Evolutionary conservation across 2,113 vertebrate species (phyloP).

Genomic region (Oncorhynchus nerka): DNA sequence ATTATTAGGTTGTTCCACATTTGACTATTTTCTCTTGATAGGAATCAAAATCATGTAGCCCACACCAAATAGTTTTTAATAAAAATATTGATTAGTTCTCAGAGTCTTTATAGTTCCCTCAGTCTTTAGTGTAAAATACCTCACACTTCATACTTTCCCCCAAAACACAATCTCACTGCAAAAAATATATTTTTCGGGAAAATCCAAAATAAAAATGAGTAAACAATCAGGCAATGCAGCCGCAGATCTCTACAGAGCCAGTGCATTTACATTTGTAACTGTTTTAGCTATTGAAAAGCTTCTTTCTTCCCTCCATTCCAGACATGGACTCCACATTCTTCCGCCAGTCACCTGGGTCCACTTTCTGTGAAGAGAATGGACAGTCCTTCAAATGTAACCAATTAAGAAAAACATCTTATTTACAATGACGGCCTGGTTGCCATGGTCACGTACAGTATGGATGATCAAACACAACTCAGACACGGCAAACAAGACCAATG

Average conservation of each 20-base stretch:
- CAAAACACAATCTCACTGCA: neutral
- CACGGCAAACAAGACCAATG: no score
- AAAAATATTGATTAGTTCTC: neutral
- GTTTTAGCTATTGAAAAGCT: constrained; percentile 50
- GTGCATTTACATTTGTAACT: no score
- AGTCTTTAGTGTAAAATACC: neutral
- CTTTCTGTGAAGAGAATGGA: constrained; percentile 34
- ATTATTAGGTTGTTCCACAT: constrained; percentile 21
- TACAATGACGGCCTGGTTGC: no score
- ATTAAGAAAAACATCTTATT: no score
- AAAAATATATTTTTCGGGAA: neutral
- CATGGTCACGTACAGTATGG: no score
- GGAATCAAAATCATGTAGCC: neutral
- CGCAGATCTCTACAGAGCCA: no score
- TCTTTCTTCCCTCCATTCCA: constrained; percentile 71
- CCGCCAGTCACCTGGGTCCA: constrained; percentile 69
- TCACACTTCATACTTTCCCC: neutral
- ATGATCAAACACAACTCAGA: no score
- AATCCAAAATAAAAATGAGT: no score
- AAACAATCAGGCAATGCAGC: no score
- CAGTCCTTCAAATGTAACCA: neutral
- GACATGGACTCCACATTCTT: constrained; percentile 69
- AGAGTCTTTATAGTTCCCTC: neutral
- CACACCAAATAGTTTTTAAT: neutral
- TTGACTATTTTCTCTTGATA: constrained; percentile 6